These are phyloP conservation scores for Hypotaenidia philippensis DNA, from an alignment of 2,797 vertebrate species.

Conservation along the genomic window DNA sequence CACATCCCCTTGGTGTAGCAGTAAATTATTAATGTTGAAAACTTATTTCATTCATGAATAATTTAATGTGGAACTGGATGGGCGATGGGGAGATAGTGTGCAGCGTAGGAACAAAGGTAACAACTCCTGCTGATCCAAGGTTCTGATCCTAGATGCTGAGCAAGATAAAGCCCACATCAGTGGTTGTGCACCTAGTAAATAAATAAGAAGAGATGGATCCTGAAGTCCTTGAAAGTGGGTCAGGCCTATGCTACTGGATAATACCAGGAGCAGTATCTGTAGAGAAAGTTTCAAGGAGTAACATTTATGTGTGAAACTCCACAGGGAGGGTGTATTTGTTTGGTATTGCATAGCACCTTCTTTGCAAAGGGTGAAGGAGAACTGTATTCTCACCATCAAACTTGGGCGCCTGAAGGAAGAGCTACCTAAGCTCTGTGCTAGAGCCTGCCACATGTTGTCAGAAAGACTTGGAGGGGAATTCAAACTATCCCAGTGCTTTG, in stretches of 20 bases:
- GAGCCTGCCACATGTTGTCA: rapidly evolving
- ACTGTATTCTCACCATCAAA: neutral
- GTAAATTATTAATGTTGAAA: slow-evolving; percentile 89
- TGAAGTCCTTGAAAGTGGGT: neutral
- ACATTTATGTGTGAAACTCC: neutral
- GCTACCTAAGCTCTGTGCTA: neutral
- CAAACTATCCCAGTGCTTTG: rapidly evolving
- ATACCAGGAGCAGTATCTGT: neutral
- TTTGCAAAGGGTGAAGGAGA: neutral
- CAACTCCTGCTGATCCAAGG: neutral
- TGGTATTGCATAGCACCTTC: neutral
- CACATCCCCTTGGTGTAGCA: slow-evolving; percentile 76
- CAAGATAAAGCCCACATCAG: neutral
- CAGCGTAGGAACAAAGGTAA: neutral
- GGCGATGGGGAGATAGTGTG: slow-evolving; percentile 41
- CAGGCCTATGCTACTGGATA: neutral
- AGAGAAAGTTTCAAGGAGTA: neutral
- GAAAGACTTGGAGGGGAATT: neutral
- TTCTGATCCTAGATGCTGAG: neutral
- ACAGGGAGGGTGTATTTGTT: neutral
- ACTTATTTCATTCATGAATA: slow-evolving; percentile 89
- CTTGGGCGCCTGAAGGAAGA: neutral
- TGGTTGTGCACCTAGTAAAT: neutral
- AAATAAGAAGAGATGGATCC: neutral
- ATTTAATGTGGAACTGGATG: slow-evolving; percentile 80